A percentile compares a stretch with the other conserved stretches of the same genome.
These are phyloP conservation scores for Premnoplex brunnescens DNA, from an alignment of 2,797 vertebrate genomes.

Conservation along the genomic window DNA sequence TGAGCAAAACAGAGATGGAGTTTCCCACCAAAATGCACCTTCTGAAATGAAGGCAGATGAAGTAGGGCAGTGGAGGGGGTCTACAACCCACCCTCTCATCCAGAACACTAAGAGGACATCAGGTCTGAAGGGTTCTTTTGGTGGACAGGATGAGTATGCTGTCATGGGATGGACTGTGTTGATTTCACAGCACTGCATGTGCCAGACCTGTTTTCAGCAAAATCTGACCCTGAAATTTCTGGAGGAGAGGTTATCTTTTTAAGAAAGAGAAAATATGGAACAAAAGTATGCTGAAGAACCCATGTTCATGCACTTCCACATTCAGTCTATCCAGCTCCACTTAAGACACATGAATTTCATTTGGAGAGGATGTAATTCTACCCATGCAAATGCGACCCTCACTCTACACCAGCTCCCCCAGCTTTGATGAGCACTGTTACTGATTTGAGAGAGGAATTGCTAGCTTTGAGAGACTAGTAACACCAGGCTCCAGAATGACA, in stretches of 20 bases:
- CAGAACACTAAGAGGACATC: not conserved
- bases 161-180: not conserved
- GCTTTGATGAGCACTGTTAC: not conserved
- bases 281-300: rapidly evolving
- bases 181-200: not conserved
- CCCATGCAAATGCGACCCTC: not conserved
- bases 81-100: not conserved
- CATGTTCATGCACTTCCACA: not conserved
- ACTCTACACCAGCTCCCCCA: not conserved
- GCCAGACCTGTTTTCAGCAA: not conserved
- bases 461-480: not conserved
- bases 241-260: not conserved
- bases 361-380: not conserved
- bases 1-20: not conserved
- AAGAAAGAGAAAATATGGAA: not conserved
- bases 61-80: not conserved
- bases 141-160: not conserved
- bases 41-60: not conserved
- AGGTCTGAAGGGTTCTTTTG: not conserved
- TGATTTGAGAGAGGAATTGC: not conserved
- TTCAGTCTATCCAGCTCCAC: not conserved
- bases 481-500: not conserved
- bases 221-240: not conserved
- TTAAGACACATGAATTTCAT: not conserved
- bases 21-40: not conserved